Base-by-base conservation (phyloP, 2,797 vertebrate species). In the Enteromius mattozi region DNA sequence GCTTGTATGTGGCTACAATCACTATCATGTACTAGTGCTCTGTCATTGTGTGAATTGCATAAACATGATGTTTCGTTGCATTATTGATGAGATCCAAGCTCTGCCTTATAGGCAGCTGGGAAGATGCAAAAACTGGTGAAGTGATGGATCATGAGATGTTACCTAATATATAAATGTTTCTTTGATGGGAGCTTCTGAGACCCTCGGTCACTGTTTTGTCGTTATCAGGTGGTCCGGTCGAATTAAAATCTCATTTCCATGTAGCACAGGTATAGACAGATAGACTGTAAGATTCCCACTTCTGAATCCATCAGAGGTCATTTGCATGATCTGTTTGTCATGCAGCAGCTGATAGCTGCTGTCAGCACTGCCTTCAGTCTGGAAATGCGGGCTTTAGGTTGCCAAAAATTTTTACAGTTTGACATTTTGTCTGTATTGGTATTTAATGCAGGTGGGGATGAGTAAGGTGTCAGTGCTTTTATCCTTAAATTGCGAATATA, bases 41-140 rank as follows among this genome's bases (percentile, higher is more conserved):
- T 61, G 54, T 84, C 82, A 81, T 80, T 89, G 71, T 94, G 88
- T 91, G 91, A 95, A 95, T 96, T 97, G 96, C 96, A 97, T 98
- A 96, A 96, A 96, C 95, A 96, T 96, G 93, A 94, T 95, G 88
- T 88, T 90, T 72, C 86, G 90, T 96, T 97, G 96, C 97, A 97
- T 97, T 96, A 98, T 97, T 96, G 96, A 98, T 97, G 91, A 96
- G 94, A 90, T 80, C 89, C 56, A 76, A 84, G 91, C 92, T 84
- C 89, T 90, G 92, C 92, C 92, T 88, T 90, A 83, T 84, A 86
- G 86, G 91, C 83, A 86, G 86, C 83, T 84, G 74, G 77, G 78
- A 74, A 87, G 88, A 51, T 82, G 83, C 76, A 79, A 78, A 78
- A 75, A 84, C 77, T 79, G 63, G 21, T 74, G 71, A 74, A 74